phyloP scores from a whole-genome alignment of 1,140 invertebrate species.

The Cydia strobilella region DNA sequence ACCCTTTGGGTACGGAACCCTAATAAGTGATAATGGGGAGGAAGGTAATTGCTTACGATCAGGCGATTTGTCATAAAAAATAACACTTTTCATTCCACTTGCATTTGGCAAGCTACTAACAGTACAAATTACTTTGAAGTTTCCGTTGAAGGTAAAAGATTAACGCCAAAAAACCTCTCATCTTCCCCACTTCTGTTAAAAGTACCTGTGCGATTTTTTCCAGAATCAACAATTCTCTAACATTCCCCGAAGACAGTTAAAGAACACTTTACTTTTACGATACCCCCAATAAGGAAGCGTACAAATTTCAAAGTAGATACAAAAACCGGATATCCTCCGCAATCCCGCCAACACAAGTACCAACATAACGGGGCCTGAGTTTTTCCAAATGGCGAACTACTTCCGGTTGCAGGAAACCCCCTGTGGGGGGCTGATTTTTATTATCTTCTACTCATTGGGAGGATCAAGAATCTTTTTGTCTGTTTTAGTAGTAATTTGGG shows the following conservation, averaged over 20 bases:
- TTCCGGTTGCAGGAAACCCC: slow-evolving; percentile 4
- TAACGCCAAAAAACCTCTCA: too few relatives aligned
- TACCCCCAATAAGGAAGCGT: slow-evolving; percentile 11
- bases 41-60: too few relatives aligned
- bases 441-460: neutral
- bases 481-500: neutral
- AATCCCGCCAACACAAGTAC: slow-evolving; percentile 3
- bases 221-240: neutral
- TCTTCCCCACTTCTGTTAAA: neutral
- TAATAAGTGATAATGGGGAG: too few relatives aligned
- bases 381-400: slow-evolving; percentile 12
- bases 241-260: neutral
- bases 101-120: too few relatives aligned
- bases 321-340: slow-evolving; percentile 14
- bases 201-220: neutral
- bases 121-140: too few relatives aligned
- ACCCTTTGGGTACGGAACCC: too few relatives aligned
- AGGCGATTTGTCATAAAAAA: too few relatives aligned
- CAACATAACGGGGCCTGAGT: slow-evolving; percentile 12
- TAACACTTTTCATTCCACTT: too few relatives aligned
- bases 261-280: slow-evolving; percentile 16
- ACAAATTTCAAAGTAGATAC: slow-evolving; percentile 1
- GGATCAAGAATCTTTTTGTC: neutral
- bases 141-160: too few relatives aligned
- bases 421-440: neutral